Percentiles rank a stretch among this genome's conserved stretches.
phyloP scores from a whole-genome alignment of 2,888 invertebrate genomes.

The Apamea crenata region DNA sequence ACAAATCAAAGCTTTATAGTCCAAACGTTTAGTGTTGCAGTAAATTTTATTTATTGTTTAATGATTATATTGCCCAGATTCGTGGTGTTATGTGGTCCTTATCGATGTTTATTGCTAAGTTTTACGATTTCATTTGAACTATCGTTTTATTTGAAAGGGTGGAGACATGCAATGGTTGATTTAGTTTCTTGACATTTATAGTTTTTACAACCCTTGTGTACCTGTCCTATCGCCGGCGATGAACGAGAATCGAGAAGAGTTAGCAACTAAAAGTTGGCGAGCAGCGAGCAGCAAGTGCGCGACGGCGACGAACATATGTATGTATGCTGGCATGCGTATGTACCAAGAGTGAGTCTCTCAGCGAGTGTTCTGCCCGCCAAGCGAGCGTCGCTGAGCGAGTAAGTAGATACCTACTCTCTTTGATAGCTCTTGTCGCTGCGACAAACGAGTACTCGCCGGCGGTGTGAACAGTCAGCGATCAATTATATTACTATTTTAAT shows the following conservation, averaged over 20 bases:
- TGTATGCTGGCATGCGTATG: neutral
- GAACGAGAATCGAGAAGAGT: neutral
- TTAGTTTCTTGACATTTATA: constrained; percentile 15
- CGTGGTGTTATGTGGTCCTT: constrained; percentile 69
- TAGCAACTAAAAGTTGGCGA: neutral
- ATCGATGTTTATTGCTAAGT: constrained; percentile 69
- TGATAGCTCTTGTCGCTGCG: neutral
- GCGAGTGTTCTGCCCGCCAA: neutral
- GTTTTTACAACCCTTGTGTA: neutral
- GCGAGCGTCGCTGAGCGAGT: neutral
- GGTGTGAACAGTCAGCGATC: neutral
- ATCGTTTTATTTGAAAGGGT: constrained; percentile 48
- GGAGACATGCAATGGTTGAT: constrained; percentile 12
- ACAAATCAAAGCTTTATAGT: constrained; percentile 53
- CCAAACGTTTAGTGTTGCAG: constrained; percentile 65
- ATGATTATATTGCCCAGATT: constrained; percentile 71
- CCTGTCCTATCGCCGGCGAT: neutral
- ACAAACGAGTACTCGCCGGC: neutral
- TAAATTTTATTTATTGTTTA: constrained; percentile 77
- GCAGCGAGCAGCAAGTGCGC: neutral
- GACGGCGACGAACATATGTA: neutral
- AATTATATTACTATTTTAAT: neutral
- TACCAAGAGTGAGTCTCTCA: neutral
- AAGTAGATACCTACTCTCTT: neutral
- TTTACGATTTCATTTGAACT: constrained; percentile 52